Evolutionary conservation across 2,797 vertebrate species (phyloP).

Genomic region (Onychomys leucogaster): DNA sequence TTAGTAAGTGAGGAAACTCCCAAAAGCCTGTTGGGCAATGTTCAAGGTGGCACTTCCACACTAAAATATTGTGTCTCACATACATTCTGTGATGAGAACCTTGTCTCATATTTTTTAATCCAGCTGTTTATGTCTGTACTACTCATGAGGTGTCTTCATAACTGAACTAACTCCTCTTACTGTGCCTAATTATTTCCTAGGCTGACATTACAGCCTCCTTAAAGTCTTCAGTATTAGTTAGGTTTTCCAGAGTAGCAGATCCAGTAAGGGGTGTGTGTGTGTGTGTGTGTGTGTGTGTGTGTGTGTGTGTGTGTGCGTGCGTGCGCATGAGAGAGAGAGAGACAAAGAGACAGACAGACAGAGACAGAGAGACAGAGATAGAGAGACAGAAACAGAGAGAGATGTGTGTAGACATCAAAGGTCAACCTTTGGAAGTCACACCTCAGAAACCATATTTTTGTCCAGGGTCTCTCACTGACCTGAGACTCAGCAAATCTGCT

Average conservation of each 20-base stretch:
- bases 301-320: background rate
- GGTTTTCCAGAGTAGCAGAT: background rate
- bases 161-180: conserved; percentile 7
- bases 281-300: background rate
- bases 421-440: background rate
- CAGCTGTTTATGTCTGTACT: background rate
- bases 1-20: background rate
- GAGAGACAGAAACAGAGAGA: background rate
- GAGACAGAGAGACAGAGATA: background rate
- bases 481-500: background rate
- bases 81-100: background rate
- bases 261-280: too few species aligned
- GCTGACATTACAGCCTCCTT: background rate
- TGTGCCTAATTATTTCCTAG: background rate
- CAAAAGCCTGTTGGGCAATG: background rate
- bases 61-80: background rate
- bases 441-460: background rate
- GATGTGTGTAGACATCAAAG: too few species aligned
- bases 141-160: background rate
- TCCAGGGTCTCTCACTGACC: background rate
- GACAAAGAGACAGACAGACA: too few species aligned
- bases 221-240: background rate
- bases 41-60: background rate
- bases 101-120: background rate
- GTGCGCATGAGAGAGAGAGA: background rate